These are phyloP conservation scores for Cairina moschata DNA, from an alignment of 2,113 vertebrate genomes.

Conservation along the genomic window DNA sequence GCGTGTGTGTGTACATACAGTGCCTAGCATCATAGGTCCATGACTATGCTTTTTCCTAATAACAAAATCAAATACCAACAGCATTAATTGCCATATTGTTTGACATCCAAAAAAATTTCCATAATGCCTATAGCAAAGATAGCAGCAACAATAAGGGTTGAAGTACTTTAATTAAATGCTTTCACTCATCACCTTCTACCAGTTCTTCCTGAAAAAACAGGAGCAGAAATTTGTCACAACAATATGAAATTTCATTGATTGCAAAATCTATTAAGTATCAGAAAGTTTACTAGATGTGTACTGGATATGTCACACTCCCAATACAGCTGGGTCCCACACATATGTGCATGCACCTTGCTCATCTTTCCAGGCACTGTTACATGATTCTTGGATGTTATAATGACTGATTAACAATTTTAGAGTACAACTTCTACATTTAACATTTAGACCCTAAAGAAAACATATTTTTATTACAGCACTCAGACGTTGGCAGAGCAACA, in stretches of 20 bases:
- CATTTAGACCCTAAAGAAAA: not conserved
- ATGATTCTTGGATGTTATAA: not conserved
- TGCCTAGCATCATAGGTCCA: fast-evolving
- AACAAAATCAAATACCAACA: not conserved
- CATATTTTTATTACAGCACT: not conserved
- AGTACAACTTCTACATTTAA: not conserved
- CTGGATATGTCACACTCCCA: not conserved
- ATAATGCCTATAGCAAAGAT: not conserved
- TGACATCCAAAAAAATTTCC: not conserved
- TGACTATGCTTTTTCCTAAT: not conserved
- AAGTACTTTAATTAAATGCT: not conserved
- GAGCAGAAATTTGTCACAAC: not conserved
- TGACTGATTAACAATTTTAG: not conserved
- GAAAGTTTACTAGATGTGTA: not conserved
- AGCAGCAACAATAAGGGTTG: not conserved
- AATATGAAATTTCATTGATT: not conserved
- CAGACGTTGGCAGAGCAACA: not conserved
- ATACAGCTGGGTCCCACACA: not conserved
- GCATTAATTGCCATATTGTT: not conserved
- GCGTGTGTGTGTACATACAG: fast-evolving
- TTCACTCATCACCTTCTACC: not conserved
- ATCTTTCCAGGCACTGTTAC: not conserved
- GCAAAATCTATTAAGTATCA: not conserved
- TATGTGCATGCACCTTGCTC: not conserved
- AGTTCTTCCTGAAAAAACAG: not conserved